Conservation (phyloP, 2,113 vertebrate species). For the Euleptes europaea region DNA sequence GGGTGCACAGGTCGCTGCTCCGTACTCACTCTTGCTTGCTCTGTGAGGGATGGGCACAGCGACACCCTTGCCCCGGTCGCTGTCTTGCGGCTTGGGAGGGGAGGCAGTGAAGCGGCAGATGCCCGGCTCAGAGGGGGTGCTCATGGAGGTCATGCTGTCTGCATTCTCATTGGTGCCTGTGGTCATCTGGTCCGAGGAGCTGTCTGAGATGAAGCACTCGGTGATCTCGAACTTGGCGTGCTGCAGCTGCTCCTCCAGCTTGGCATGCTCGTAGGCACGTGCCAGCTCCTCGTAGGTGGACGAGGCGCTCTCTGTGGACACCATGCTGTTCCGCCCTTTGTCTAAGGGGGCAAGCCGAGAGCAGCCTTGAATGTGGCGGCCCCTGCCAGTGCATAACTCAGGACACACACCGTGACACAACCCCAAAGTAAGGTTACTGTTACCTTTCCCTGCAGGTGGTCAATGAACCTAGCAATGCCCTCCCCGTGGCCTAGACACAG, state of each 20-base stretch:
- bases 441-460: neutral
- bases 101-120: conserved; percentile 87
- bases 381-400: neutral
- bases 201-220: conserved; percentile 96
- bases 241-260: conserved; percentile 95
- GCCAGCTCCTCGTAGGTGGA: conserved; percentile 96
- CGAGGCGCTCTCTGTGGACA: conserved; percentile 94
- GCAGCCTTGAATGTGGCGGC: neutral
- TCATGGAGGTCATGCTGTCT: conserved; percentile 96
- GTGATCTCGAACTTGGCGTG: conserved; percentile 98
- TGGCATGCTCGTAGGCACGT: conserved; percentile 92
- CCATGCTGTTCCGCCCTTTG: conserved; percentile 99
- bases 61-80: conserved; percentile 92
- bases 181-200: conserved; percentile 97
- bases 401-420: neutral
- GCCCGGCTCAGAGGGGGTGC: conserved; percentile 84
- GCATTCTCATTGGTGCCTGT: conserved; percentile 94
- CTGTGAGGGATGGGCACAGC: conserved; percentile 97
- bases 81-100: conserved; percentile 85
- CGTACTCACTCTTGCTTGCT: conserved; percentile 89
- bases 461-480: too few species aligned
- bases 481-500: neutral
- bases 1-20: rapidly evolving
- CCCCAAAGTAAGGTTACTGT: too few species aligned
- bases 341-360: conserved; percentile 66